Evolutionary conservation across 2,797 vertebrate genomes (phyloP), one percentile per base, ranked within the genome.

Genomic region (Alosa sapidissima): DNA sequence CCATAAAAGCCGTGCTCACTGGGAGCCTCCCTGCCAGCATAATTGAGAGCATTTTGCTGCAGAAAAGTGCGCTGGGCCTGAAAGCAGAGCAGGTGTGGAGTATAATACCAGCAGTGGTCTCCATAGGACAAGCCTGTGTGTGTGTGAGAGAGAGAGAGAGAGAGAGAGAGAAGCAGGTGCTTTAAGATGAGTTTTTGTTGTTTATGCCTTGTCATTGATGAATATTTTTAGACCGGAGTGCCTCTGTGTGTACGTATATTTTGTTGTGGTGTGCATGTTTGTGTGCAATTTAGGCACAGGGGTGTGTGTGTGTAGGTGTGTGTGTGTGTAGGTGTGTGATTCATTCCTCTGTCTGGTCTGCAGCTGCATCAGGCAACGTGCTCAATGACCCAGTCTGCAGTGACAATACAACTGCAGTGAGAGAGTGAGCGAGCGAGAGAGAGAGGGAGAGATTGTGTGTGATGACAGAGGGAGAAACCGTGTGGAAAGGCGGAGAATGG

Each of bases 321-420:
- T 58, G 55, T 21, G n/a, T 68, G 51, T 33, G 28, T 58, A 19
- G n/a, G 75, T 81, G 72, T 62, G 82, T 62, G 52, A n/a, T 60
- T 41, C 82, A 54, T 82, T 54, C n/a, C 49, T 54, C 81, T 62
- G 81, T 41, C 52, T 47, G 55, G 33, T 41, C n/a, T 62, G 62
- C 58, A 82, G 84, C 45, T 82, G 55, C 60, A 48, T 49, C 49
- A 41, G 11, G 82, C 41, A 45, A 6, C 14, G 33, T 21, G 14
- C 58, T 65, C 60, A 83, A 65, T 83, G 82, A 65, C 47, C 52
- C 83, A 36, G 65, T 55, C 52, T 55, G 51, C 16, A 14, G 68
- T 41, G 52, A 84, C 83, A 78, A 84, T 54, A 33, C 24, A 41
- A 72, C 83, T n/a, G 82, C 41, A 60, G 41, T 16, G 72, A 81